Conservation (phyloP, 2,797 vertebrate species). For the Myiothlypis chrysogaster region DNA sequence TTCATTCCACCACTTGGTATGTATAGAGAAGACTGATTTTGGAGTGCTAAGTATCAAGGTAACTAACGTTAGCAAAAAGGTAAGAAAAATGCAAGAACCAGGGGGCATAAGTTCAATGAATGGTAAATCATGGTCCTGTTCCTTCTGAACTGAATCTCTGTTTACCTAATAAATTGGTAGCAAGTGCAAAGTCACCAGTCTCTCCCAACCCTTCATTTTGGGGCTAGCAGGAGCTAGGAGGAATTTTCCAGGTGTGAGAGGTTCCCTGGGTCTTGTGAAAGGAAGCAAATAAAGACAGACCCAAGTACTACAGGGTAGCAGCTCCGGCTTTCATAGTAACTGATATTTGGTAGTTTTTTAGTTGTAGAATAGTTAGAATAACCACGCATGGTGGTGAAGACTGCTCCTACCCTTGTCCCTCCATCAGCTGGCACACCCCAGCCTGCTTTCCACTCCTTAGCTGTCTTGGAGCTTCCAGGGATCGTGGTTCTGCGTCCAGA, state of each 20-base stretch:
- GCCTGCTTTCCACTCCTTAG: background rate
- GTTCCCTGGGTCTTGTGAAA: background rate
- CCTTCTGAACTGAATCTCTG: background rate
- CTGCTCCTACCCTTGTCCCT: background rate
- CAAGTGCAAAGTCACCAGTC: background rate
- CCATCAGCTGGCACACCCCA: background rate
- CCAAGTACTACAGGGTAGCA: background rate
- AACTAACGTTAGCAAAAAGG: background rate
- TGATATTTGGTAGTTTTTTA: background rate
- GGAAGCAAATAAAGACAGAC: background rate
- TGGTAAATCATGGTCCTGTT: background rate
- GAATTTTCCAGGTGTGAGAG: background rate
- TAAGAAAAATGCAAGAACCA: background rate
- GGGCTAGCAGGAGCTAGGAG: constrained; percentile 4
- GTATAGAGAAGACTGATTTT: background rate
- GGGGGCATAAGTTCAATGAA: background rate
- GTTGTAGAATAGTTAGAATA: background rate
- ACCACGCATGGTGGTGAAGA: background rate
- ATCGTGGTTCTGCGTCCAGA: background rate
- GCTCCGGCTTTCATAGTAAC: background rate
- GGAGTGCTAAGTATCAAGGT: background rate
- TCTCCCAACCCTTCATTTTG: background rate
- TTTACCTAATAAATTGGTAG: background rate
- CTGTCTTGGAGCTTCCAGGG: constrained; percentile 15
- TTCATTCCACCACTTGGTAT: background rate